Percentiles rank a stretch among this genome's conserved stretches.
phyloP scores from a whole-genome alignment of 53 echinoderm and acorn worm genomes.

The Paracentrotus lividus region DNA sequence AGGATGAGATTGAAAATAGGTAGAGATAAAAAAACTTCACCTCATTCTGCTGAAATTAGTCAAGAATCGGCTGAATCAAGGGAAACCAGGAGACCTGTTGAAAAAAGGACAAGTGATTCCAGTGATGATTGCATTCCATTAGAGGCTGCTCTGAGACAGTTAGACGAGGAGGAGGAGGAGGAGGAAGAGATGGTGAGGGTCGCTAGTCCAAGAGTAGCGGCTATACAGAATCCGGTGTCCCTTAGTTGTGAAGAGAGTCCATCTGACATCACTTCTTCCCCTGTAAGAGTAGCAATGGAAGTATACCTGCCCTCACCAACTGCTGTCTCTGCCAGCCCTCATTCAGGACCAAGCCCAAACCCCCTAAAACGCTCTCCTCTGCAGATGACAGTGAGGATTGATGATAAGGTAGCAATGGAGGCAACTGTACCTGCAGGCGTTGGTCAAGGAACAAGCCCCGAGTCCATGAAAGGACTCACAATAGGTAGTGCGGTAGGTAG shows the following conservation, averaged over 20 bases:
- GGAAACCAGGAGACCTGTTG: not conserved
- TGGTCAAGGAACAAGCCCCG: not conserved
- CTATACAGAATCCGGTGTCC: not conserved
- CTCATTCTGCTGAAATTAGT: not conserved
- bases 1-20: not conserved
- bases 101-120: not conserved
- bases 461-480: conserved; percentile 24
- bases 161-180: conserved; percentile 61
- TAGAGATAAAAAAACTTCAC: not conserved
- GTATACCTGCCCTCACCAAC: not conserved
- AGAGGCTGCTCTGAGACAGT: conserved; percentile 53
- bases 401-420: not conserved
- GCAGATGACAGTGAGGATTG: conserved; percentile 17
- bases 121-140: conserved; percentile 58
- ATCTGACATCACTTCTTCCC: not conserved
- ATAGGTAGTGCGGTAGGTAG: conserved; percentile 33
- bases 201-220: not conserved
- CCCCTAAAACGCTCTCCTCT: not conserved
- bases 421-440: not conserved
- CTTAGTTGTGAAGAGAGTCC: conserved; percentile 30
- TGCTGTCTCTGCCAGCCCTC: not conserved
- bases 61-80: not conserved
- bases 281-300: not conserved
- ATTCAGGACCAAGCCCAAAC: not conserved
- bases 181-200: conserved; percentile 35